A percentile compares a stretch with the other conserved stretches of the same genome.
Conservation (phyloP, 2,888 invertebrate genomes). For the Drosophila cracens region DNA sequence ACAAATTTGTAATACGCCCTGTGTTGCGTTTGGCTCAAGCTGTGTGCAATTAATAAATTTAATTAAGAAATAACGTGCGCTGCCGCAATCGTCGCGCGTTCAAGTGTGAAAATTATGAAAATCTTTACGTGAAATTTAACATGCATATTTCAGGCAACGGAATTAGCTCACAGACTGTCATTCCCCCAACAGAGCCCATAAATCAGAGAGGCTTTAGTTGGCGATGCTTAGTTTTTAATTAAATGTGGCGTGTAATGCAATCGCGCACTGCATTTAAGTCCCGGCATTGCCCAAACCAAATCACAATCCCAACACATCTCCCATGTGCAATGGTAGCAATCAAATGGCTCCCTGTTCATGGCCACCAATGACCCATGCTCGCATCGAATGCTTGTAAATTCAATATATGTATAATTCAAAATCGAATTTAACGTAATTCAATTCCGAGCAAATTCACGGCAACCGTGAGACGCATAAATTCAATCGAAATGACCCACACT, state of each 20-base stretch:
- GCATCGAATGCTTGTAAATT: conserved; percentile 33
- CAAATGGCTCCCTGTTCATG: conserved; percentile 42
- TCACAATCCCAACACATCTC: background rate
- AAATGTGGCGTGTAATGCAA: conserved; percentile 58
- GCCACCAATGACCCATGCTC: conserved; percentile 26
- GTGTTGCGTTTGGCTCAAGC: conserved; percentile 62
- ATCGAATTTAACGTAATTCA: conserved; percentile 63
- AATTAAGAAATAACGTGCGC: conserved; percentile 73
- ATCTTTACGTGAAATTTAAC: conserved; percentile 65
- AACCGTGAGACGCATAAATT: conserved; percentile 65
- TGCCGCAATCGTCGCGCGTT: conserved; percentile 62
- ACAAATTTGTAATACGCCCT: conserved; percentile 50
- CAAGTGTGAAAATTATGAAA: conserved; percentile 80
- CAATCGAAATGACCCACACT: conserved; percentile 65
- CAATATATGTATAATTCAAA: conserved; percentile 66
- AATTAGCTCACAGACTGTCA: conserved; percentile 45
- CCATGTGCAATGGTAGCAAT: background rate
- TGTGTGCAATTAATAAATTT: conserved; percentile 81
- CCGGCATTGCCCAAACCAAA: conserved; percentile 1
- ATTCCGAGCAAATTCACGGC: conserved; percentile 53
- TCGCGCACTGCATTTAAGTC: conserved; percentile 45
- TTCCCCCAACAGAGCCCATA: conserved; percentile 34
- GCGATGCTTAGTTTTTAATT: conserved; percentile 64
- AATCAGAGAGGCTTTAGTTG: conserved; percentile 46
- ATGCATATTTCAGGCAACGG: conserved; percentile 47